Percentiles rank a stretch among this genome's conserved stretches.
phyloP scores from a whole-genome alignment of 2,888 invertebrate genomes.

The Psylliodes chrysocephalus region DNA sequence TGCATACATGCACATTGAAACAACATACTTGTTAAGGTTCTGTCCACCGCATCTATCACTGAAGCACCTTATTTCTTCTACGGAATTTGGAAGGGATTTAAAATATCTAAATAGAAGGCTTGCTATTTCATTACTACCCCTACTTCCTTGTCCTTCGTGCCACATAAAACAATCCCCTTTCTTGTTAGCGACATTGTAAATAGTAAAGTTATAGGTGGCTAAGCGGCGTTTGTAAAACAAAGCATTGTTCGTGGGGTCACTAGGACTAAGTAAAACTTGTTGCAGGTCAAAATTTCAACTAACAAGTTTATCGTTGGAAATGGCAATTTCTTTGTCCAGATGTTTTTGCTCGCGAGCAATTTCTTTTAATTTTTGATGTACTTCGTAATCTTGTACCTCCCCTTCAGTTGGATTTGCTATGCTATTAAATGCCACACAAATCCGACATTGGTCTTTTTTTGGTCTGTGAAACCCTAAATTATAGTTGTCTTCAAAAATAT shows the following conservation, averaged over 20 bases:
- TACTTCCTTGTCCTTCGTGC: conserved; percentile 42
- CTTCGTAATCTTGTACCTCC: conserved; percentile 9
- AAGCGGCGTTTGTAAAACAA: conserved; percentile 44
- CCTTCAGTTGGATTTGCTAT: conserved; percentile 3
- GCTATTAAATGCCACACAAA: conserved; percentile 17
- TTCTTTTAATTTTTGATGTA: conserved; percentile 13
- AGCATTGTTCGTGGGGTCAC: conserved; percentile 40
- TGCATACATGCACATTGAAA: conserved; percentile 44
- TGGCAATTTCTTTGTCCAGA: conserved; percentile 19
- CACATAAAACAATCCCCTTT: conserved; percentile 48
- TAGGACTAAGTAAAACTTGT: conserved; percentile 40
- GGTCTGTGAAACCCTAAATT: conserved; percentile 31
- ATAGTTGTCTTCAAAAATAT: conserved; percentile 13
- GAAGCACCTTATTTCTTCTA: conserved; percentile 43
- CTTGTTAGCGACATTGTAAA: conserved; percentile 41
- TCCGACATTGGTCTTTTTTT: conserved; percentile 24
- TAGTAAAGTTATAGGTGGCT: conserved; percentile 39
- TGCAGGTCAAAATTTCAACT: conserved; percentile 45
- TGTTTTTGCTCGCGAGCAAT: conserved; percentile 15
- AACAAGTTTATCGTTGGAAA: conserved; percentile 22
- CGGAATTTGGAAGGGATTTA: conserved; percentile 40
- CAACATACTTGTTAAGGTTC: conserved; percentile 48
- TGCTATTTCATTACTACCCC: conserved; percentile 47
- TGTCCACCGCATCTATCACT: conserved; percentile 53
- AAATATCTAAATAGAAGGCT: conserved; percentile 39